A percentile compares a stretch with the other conserved stretches of the same genome.
Evolutionary conservation across 2,888 invertebrate genomes (phyloP).

Genomic region (Troides oblongomaculatus): DNA sequence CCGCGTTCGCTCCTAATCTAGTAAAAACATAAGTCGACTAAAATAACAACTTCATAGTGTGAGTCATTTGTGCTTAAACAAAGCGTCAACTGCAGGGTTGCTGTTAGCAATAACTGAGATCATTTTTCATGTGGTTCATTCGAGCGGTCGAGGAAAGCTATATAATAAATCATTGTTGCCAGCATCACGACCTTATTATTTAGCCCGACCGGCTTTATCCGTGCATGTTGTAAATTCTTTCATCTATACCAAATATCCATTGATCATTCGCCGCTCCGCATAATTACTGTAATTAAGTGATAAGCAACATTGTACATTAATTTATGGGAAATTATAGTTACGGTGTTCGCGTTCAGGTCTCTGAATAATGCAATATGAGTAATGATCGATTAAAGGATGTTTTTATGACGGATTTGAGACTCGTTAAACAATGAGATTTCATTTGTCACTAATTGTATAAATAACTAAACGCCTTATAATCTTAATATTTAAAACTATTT

Average conservation of each 20-base stretch:
- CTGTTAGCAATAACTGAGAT: slow-evolving; percentile 75
- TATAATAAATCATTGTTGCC: slow-evolving; percentile 79
- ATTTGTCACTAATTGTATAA: too few species aligned
- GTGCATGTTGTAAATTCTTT: slow-evolving; percentile 63
- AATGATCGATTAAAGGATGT: slow-evolving; percentile 2
- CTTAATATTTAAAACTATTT: too few species aligned
- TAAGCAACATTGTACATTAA: slow-evolving; percentile 22
- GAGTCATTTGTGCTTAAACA: slow-evolving; percentile 79
- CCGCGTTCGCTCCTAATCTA: slow-evolving; percentile 41
- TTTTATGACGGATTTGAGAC: background rate
- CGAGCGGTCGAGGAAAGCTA: slow-evolving; percentile 75
- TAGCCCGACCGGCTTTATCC: slow-evolving; percentile 71
- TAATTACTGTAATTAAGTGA: slow-evolving; percentile 29
- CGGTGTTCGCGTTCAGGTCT: slow-evolving; percentile 2
- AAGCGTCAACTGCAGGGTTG: slow-evolving; percentile 78
- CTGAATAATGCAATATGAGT: slow-evolving; percentile 8
- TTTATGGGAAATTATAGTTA: slow-evolving; percentile 16
- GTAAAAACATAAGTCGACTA: slow-evolving; percentile 64
- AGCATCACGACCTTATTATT: slow-evolving; percentile 76
- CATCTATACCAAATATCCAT: slow-evolving; percentile 39
- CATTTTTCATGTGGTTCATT: slow-evolving; percentile 80
- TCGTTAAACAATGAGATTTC: too few species aligned
- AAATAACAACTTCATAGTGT: slow-evolving; percentile 72
- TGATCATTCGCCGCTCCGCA: slow-evolving; percentile 26
- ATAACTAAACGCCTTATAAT: too few species aligned